Evolutionary conservation across 2,113 vertebrate genomes (phyloP).

Genomic region (Prinia subflava): DNA sequence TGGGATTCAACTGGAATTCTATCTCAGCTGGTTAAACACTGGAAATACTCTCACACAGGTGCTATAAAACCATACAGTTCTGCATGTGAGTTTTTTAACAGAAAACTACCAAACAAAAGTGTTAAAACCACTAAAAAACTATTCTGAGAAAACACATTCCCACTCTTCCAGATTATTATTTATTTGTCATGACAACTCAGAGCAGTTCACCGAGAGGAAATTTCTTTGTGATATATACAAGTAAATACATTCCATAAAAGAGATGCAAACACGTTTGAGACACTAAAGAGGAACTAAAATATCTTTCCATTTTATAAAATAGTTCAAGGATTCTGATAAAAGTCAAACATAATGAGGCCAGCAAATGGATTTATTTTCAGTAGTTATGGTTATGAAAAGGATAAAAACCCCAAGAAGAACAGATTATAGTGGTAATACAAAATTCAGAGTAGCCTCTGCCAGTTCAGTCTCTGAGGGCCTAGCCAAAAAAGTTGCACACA

Average conservation of each 20-base stretch:
- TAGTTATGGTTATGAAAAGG: not conserved
- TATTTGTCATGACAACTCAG: not conserved
- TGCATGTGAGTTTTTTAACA: not conserved
- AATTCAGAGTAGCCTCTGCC: constrained; percentile 12
- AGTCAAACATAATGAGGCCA: not conserved
- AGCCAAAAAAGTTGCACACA: not conserved
- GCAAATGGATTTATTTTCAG: not conserved
- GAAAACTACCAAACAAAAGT: not conserved
- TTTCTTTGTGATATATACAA: not conserved
- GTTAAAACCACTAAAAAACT: not conserved
- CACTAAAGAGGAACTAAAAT: not conserved
- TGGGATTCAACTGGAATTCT: not conserved
- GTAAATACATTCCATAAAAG: not conserved
- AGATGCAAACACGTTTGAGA: not conserved
- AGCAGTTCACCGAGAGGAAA: not conserved
- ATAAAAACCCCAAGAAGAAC: not conserved
- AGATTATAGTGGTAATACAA: not conserved
- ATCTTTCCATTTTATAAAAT: not conserved
- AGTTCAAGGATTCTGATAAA: not conserved
- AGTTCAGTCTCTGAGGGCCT: constrained; percentile 2
- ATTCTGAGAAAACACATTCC: not conserved
- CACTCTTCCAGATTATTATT: not conserved
- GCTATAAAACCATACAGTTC: not conserved
- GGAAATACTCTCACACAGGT: not conserved
- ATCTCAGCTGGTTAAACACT: not conserved